Base-by-base conservation (phyloP, 2,797 vertebrate species). In the Calcarius lapponicus region DNA sequence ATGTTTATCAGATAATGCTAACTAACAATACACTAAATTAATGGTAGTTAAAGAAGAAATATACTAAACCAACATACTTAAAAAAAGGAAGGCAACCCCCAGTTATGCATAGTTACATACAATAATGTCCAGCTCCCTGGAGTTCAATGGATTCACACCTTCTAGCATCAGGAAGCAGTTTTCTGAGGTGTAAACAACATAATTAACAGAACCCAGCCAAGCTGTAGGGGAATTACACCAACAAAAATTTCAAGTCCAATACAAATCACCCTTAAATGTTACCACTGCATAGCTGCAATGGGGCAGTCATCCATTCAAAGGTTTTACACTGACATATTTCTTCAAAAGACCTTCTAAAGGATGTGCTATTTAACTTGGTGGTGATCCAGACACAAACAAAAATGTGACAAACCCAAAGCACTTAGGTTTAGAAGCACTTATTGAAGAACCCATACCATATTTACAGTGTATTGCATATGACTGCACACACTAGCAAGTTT, bases 391-490 rank as follows among this genome's bases (percentile, higher is more conserved):
- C 51, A 78, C 36, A 85, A 82, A 66, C 13, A 83, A 76, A 75
- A 28, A 60, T 2, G 58, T 78, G 80, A 92, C 2, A 17, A 71
- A 86, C n/a, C 72, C 34, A 81, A 93, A 96, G 95, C 96, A 93
- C 93, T 96, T 96, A 42, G 85, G 88, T 94, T 89, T 85, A 95
- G 71, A 96, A 97, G 94, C 86, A 94, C 92, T 93, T 97, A 79
- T 0, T 64, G 73, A 74, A 65, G 80, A 86, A 84, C 58, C 22
- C 31, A 19, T 57, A 70, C 79, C 58, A 50, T 74, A 84, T 93
- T 97, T 96, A 95, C 72, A 48, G 64, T 50, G 32, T 31, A 91
- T 32, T 91, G 80, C 31, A 42, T 86, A 47, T 42, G 76, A 84
- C 56, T 83, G 66, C 86, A 86, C 6, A 2, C 69, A 66, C 25